These are phyloP conservation scores for Burhinus bistriatus DNA, from an alignment of 2,113 vertebrate genomes.

Conservation along the genomic window DNA sequence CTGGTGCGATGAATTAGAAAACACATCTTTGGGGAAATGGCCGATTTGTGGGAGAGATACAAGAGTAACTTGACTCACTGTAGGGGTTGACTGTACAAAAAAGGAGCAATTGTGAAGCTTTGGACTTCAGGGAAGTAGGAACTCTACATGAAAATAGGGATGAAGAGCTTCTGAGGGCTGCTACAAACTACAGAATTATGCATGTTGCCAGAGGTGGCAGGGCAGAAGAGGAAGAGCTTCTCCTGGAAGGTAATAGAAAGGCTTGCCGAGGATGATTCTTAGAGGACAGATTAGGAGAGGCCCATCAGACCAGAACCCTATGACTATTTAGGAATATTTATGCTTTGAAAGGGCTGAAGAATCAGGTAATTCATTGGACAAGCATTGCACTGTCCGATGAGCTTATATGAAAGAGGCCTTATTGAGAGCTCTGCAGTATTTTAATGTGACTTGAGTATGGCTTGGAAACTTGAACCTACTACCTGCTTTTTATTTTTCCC, in stretches of 20 bases:
- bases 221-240: not conserved
- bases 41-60: not conserved
- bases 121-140: not conserved
- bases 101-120: not conserved
- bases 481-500: not conserved
- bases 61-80: not conserved
- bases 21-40: not conserved
- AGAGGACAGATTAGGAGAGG: not conserved
- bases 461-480: not conserved
- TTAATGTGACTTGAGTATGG: not conserved
- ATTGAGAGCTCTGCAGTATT: not conserved
- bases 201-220: accelerated
- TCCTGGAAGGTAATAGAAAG: not conserved
- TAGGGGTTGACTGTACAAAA: not conserved
- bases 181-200: not conserved
- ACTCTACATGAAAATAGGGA: not conserved
- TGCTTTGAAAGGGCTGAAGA: not conserved
- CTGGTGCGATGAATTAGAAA: not conserved
- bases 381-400: not conserved
- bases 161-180: not conserved
- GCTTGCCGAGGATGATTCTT: not conserved
- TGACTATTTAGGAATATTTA: accelerated
- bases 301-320: not conserved
- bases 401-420: not conserved
- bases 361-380: not conserved